Percentiles rank a stretch among this genome's conserved stretches.
These are phyloP conservation scores for Passer montanus DNA, from an alignment of 2,113 vertebrate species.

Conservation along the genomic window DNA sequence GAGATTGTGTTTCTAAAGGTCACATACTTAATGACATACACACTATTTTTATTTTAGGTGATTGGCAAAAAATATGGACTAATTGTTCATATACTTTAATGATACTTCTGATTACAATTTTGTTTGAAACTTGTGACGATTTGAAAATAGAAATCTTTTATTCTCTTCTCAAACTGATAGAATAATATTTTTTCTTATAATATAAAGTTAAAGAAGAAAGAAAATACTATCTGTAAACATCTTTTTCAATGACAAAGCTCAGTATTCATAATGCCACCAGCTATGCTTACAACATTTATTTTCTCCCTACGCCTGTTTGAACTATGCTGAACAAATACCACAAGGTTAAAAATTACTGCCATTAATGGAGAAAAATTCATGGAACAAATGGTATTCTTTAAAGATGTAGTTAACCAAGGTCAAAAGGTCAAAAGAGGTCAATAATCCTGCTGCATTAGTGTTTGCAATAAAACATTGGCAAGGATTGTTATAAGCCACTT, in stretches of 20 bases:
- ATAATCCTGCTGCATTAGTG: constrained; percentile 6
- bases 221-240: neutral
- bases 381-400: constrained; percentile 1
- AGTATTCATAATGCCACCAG: neutral
- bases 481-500: neutral
- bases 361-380: neutral
- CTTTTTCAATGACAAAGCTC: neutral
- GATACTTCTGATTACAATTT: neutral
- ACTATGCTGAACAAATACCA: neutral
- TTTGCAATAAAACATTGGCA: constrained; percentile 34
- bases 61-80: neutral
- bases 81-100: neutral
- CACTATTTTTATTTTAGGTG: neutral
- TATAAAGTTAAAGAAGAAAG: neutral
- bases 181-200: neutral
- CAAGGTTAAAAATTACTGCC: constrained; percentile 29
- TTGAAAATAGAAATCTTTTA: neutral
- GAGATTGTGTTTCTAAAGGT: neutral
- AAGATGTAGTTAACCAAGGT: constrained; percentile 29
- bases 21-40: neutral
- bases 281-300: neutral
- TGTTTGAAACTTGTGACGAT: neutral
- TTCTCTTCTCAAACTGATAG: neutral
- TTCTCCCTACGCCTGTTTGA: neutral
- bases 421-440: constrained; percentile 28